Base-by-base conservation (phyloP, 1,140 invertebrate species). In the Mactra quadrangularis region DNA sequence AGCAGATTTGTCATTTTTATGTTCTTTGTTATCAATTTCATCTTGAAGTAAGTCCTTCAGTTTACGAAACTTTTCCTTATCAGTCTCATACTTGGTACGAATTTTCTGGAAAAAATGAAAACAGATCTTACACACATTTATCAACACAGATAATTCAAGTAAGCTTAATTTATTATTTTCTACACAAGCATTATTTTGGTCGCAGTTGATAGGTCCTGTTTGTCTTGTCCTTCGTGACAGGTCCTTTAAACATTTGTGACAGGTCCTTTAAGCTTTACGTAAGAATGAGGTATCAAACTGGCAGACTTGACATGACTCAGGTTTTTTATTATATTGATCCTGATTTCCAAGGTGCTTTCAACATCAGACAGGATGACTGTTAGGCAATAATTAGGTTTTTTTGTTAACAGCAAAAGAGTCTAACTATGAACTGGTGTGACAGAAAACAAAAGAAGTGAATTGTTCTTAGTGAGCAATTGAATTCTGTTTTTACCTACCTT, bases 1-100 rank as follows among this genome's bases (percentile, higher is more conserved):
- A 13, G 33, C 77, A 50, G 77, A 81, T 31, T 71, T 81, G 29
- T 81, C 77, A 33, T 81, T 59, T 47, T 81, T 81, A 29, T 71
- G 53, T 22, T 71, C 77, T 33, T 81, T 81, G 0, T 81, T 81
- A 17, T 70, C 64, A 19, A 55, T 60, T n/a, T 81, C 77, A 81
- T 81, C 53, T 35, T 81, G 64, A 27, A 81, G 55, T 15, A 81
- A 31, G 35, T 52, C 53, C 47, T 81, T 55, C 3, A 81, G 38
- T 31, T 19, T 60, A 19, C 50, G n/a, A 60, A 71, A 70, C 38
- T 59, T 47, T 59, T 57, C 66, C 27, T 59, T 70, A 22, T 81
- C 53, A 27, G 77, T 81, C 35, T 71, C 77, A 70, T 70, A 81
- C 55, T 71, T 81, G 11, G 50, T 71, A 6, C 55, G 22, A 22